These are phyloP conservation scores for Melanogrammus aeglefinus DNA, from an alignment of 2,797 vertebrate species.

Conservation along the genomic window DNA sequence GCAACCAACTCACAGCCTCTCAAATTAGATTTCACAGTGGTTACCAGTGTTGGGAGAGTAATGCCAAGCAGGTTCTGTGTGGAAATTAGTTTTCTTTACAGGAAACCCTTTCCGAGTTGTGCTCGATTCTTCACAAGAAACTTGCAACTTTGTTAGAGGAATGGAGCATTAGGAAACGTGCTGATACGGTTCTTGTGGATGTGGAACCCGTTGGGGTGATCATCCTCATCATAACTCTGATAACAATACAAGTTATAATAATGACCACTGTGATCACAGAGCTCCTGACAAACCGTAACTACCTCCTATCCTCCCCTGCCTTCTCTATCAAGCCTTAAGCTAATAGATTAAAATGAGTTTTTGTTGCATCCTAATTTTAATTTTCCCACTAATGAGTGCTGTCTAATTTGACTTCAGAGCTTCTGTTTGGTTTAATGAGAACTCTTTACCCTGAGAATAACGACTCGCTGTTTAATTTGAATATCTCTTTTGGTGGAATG, in stretches of 20 bases:
- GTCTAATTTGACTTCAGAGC: too few species aligned
- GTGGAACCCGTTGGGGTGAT: too few species aligned
- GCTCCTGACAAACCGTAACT: too few species aligned
- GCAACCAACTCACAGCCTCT: background rate
- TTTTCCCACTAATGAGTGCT: background rate
- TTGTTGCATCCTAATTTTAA: background rate
- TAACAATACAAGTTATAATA: background rate
- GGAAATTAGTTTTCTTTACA: background rate
- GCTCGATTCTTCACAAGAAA: background rate
- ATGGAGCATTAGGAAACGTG: background rate
- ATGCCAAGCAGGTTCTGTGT: background rate
- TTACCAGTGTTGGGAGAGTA: too few species aligned
- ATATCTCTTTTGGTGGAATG: too few species aligned
- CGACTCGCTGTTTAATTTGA: too few species aligned
- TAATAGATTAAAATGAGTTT: background rate
- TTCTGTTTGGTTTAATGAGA: too few species aligned
- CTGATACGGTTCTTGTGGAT: background rate
- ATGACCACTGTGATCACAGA: background rate
- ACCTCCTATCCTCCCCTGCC: background rate
- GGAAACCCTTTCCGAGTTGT: background rate
- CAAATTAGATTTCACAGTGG: slow-evolving; percentile 1
- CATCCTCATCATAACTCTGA: background rate
- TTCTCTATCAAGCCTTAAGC: background rate
- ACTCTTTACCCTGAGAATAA: too few species aligned
- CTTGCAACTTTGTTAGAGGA: background rate